These are phyloP conservation scores for Gopherus evgoodei DNA, from an alignment of 2,113 vertebrate genomes.

Conservation along the genomic window DNA sequence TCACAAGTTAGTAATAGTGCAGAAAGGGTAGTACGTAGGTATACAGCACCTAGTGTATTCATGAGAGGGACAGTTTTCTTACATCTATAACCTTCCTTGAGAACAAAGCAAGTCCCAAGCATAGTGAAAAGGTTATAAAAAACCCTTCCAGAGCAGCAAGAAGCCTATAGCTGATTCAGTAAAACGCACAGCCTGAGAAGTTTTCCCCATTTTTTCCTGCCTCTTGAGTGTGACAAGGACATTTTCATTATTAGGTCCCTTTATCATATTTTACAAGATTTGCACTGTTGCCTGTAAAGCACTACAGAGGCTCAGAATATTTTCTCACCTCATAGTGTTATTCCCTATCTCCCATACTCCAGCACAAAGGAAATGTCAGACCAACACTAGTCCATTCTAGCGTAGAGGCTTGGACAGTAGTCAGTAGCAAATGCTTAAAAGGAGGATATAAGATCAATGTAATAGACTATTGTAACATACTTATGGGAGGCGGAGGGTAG, in stretches of 20 bases:
- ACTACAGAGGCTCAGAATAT: neutral
- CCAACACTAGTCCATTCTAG: neutral
- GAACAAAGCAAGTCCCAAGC: neutral
- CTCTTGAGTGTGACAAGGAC: neutral
- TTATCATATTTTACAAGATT: neutral
- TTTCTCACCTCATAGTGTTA: neutral
- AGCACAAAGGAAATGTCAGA: neutral
- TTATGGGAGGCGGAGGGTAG: neutral
- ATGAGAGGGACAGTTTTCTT: neutral
- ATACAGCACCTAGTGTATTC: neutral
- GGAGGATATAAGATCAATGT: neutral
- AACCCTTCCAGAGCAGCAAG: neutral
- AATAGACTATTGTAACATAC: neutral
- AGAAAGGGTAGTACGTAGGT: neutral
- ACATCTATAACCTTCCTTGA: neutral
- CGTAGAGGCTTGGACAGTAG: neutral
- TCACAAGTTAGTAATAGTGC: neutral
- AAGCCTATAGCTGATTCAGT: neutral
- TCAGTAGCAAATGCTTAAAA: neutral
- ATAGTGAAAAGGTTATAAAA: neutral
- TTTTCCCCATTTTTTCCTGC: neutral
- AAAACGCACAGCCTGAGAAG: neutral
- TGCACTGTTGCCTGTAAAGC: neutral
- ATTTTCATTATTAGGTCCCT: neutral
- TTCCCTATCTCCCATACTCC: neutral